Conservation (phyloP, 2,113 vertebrate species). For the Empidonax traillii region DNA sequence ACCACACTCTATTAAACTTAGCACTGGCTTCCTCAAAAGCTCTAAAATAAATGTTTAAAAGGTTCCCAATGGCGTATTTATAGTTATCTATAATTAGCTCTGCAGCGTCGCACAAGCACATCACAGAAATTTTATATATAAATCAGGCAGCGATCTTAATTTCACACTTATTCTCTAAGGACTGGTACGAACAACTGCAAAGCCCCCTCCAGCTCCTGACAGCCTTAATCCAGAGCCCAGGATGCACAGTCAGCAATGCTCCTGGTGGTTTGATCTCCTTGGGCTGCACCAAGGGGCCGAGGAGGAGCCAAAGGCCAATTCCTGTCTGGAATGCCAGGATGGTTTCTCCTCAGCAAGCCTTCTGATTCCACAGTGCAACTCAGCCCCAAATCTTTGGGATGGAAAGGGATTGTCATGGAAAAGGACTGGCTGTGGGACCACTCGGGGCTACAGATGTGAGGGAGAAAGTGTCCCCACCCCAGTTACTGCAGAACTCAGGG, state of each 20-base stretch:
- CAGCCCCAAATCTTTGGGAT: not conserved
- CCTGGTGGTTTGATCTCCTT: not conserved
- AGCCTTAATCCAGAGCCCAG: not conserved
- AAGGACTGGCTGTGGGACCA: not conserved
- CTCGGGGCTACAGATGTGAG: rapidly evolving
- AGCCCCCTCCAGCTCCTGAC: not conserved
- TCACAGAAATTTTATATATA: not conserved
- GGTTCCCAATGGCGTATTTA: not conserved
- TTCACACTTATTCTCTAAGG: not conserved
- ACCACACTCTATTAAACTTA: slow-evolving; percentile 18
- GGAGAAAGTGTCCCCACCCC: not conserved
- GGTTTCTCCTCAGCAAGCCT: not conserved
- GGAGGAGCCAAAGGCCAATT: not conserved
- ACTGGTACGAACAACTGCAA: not conserved
- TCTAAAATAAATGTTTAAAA: slow-evolving; percentile 5
- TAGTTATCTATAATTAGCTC: slow-evolving; percentile 34
- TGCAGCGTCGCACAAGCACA: not conserved
- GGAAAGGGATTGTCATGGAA: not conserved
- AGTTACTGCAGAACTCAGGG: not conserved
- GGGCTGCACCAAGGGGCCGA: not conserved
- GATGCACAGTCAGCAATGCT: not conserved
- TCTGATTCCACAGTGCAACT: not conserved
- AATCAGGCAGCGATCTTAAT: not conserved
- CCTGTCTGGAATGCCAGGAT: not conserved
- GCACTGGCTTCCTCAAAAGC: not conserved